Base-by-base conservation (phyloP, 2,797 vertebrate genomes). In the Neopelma chrysocephalum region DNA sequence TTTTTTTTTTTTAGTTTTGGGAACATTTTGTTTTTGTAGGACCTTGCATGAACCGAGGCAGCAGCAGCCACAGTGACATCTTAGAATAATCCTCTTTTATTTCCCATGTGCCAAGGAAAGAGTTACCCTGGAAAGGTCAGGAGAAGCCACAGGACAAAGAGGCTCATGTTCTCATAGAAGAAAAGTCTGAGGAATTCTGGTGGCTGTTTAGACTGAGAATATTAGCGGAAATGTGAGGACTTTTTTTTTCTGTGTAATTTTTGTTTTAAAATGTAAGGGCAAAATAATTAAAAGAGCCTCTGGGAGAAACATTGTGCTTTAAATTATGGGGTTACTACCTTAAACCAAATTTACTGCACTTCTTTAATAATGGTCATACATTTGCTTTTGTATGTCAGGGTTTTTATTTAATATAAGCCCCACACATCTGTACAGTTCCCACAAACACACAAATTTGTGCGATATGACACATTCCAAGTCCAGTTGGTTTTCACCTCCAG, bases 61-160 rank as follows among this genome's bases (percentile, higher is more conserved):
- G 53, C 87, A 85, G 60, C 75, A 93, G 34, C 26, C 75, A 57
- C 3, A 17, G 23, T 73, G 56, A 73, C 51, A 80, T 53, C 66
- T 90, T 80, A 56, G 45, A 87, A 61, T 89, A 96, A 80, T 93
- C 71, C 51, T 70, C n/a, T 89, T 92, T 77, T 87, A 78, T 93
- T 93, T 95, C 72, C n/a, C 65, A 54, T 47, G 29, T 75, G 31
- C 31, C 12, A 25, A 87, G 38, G 47, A 77, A 56, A 58, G 10
- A 51, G 50, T 66, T 86, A 43, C 54, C 31, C n/a, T 90, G 70
- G 43, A 90, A 94, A 90, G 88, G 80, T 91, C 82, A 94, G 60
- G 45, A 83, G 43, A 92, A 95, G 66, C 31, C 40, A 72, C 32
- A 79, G 56, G 40, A 90, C 23, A 62, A 66, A 48, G 54, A 76